Conservation (phyloP, 1,140 invertebrate genomes). For the Drosophila tani region DNA sequence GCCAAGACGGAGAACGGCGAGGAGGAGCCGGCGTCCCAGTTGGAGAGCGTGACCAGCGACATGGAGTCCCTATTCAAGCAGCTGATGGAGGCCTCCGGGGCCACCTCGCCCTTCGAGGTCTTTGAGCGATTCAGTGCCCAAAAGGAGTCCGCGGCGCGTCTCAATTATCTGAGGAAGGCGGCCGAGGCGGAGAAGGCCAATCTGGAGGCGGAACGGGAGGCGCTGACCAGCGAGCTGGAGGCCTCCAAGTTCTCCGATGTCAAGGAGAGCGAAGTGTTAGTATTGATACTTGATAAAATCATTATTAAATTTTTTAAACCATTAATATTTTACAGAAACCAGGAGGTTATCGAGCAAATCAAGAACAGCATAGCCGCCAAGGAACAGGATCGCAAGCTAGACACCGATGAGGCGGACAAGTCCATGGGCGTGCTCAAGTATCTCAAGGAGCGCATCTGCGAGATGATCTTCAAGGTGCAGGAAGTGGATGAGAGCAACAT, state of each 20-base stretch:
- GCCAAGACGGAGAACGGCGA: conserved; percentile 85
- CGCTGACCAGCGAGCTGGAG: conserved; percentile 89
- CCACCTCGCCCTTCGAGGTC: conserved; percentile 90
- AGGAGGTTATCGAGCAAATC: conserved; percentile 88
- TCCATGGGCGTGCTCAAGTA: conserved; percentile 86
- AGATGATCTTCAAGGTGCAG: conserved; percentile 84
- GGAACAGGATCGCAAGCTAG: conserved; percentile 85
- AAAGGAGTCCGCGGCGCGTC: conserved; percentile 88
- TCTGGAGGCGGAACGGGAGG: conserved; percentile 89
- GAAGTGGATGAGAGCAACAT: conserved; percentile 83
- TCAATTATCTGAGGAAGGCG: conserved; percentile 88
- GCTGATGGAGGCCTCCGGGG: conserved; percentile 91
- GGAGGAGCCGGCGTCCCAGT: conserved; percentile 80
- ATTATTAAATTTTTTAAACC: background rate
- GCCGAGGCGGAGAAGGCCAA: conserved; percentile 90
- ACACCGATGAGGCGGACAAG: conserved; percentile 84
- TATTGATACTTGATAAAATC: too few species aligned
- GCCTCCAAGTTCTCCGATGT: conserved; percentile 91
- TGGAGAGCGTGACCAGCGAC: conserved; percentile 82
- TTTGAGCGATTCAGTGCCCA: conserved; percentile 90
- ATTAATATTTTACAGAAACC: conserved; percentile 86
- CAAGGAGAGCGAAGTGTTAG: conserved; percentile 92
- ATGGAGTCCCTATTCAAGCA: conserved; percentile 90
- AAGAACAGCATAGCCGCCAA: conserved; percentile 87
- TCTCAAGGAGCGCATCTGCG: conserved; percentile 85